phyloP scores from a whole-genome alignment of 2,888 invertebrate species.

The Odiellus spinosus region DNA sequence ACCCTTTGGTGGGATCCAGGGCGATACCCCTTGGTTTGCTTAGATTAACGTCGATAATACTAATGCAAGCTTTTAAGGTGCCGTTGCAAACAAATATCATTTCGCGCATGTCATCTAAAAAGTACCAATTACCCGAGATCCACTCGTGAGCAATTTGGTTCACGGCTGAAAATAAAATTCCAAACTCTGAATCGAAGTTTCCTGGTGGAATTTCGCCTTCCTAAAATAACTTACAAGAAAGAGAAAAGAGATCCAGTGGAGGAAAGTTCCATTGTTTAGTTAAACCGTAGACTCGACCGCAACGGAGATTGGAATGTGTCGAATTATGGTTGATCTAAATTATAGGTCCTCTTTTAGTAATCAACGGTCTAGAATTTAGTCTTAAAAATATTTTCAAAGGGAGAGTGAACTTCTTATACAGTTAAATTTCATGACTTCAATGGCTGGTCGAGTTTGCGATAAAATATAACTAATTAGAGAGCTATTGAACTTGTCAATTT shows the following conservation, averaged over 20 bases:
- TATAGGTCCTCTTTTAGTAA: too few species aligned
- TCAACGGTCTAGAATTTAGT: too few species aligned
- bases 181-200: too few species aligned
- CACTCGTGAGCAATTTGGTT: slow-evolving; percentile 64
- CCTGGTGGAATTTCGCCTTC: too few species aligned
- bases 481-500: too few species aligned
- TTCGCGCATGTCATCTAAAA: slow-evolving; percentile 50
- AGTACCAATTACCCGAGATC: slow-evolving; percentile 73
- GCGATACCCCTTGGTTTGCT: slow-evolving; percentile 56
- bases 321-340: too few species aligned
- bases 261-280: slow-evolving; percentile 41
- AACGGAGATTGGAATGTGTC: slow-evolving; percentile 37
- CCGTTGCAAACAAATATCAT: slow-evolving; percentile 53
- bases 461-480: too few species aligned
- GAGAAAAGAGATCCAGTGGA: slow-evolving; percentile 43
- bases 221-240: slow-evolving; percentile 43
- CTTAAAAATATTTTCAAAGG: too few species aligned
- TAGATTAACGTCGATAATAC: slow-evolving; percentile 49
- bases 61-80: slow-evolving; percentile 45
- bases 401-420: too few species aligned
- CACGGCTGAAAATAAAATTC: slow-evolving; percentile 40
- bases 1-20: slow-evolving; percentile 58
- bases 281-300: slow-evolving; percentile 49
- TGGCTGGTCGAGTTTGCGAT: too few species aligned
- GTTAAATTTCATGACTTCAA: too few species aligned